These are phyloP conservation scores for Anolis apletophallus DNA, from an alignment of 2,797 vertebrate genomes.

Conservation along the genomic window DNA sequence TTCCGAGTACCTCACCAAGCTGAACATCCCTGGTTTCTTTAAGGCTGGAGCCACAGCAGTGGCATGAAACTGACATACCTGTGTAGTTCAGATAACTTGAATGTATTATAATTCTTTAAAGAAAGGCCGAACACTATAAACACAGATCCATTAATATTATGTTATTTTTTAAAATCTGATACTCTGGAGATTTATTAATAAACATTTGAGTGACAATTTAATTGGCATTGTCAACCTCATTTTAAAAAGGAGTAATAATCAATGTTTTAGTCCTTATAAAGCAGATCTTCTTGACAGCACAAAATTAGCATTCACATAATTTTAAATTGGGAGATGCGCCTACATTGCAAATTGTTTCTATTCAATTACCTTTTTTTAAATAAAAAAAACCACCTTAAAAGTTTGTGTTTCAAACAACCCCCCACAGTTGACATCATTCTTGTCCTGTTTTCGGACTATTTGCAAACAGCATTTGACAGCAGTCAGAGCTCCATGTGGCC, in stretches of 20 bases:
- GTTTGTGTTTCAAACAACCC: fast-evolving
- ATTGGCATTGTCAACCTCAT: slow-evolving; percentile 23
- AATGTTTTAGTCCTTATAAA: slow-evolving; percentile 27
- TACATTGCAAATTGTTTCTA: neutral
- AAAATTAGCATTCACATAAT: slow-evolving; percentile 13
- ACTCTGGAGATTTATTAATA: neutral
- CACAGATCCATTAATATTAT: neutral
- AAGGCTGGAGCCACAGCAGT: too few relatives aligned
- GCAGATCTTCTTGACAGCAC: slow-evolving; percentile 33
- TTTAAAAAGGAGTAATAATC: slow-evolving; percentile 28
- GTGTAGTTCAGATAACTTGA: too few relatives aligned
- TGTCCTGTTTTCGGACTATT: neutral
- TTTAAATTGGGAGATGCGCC: neutral
- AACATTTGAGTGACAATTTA: slow-evolving; percentile 6
- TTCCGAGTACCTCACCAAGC: too few relatives aligned
- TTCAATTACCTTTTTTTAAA: neutral
- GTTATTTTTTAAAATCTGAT: neutral
- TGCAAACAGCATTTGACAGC: neutral
- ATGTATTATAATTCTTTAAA: neutral
- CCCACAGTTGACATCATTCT: neutral
- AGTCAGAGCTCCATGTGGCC: slow-evolving; percentile 21
- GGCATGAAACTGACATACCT: too few relatives aligned
- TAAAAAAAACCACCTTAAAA: neutral
- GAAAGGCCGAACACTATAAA: neutral
- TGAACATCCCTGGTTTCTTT: too few relatives aligned